Evolutionary conservation across 2,888 invertebrate genomes (phyloP).

Genomic region (Calameuta filiformis): DNA sequence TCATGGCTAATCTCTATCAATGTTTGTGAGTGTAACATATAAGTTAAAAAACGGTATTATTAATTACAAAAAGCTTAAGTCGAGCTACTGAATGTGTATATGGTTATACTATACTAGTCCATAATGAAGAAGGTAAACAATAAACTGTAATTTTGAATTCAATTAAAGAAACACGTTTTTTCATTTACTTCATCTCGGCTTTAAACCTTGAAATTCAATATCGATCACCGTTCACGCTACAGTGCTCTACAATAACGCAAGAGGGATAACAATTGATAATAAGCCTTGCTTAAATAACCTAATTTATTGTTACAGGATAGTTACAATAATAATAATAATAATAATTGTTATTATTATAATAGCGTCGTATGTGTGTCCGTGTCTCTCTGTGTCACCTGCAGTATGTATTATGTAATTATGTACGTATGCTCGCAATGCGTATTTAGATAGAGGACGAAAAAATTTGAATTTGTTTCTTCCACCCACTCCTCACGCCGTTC

Average conservation of each 20-base stretch:
- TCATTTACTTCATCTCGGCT: not conserved
- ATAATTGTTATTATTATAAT: conserved; percentile 1
- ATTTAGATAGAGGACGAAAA: not conserved
- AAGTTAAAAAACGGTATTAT: conserved; percentile 40
- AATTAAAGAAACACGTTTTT: conserved; percentile 27
- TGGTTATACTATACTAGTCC: conserved; percentile 65
- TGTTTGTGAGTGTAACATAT: conserved; percentile 64
- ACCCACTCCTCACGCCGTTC: not conserved
- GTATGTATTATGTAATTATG: not conserved
- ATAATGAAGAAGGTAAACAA: conserved; percentile 61
- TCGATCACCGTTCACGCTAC: not conserved
- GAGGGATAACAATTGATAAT: not conserved
- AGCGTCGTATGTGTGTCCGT: not conserved
- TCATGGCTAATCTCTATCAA: conserved; percentile 64
- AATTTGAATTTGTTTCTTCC: not conserved
- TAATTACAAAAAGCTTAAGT: conserved; percentile 53
- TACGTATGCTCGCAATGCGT: not conserved
- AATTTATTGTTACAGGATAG: conserved; percentile 20
- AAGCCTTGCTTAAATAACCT: conserved; percentile 17
- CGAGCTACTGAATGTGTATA: conserved; percentile 65
- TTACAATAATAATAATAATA: conserved; percentile 17
- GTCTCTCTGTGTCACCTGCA: conserved; percentile 2
- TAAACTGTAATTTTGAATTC: conserved; percentile 66
- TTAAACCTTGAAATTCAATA: not conserved
- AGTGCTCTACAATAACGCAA: not conserved